A percentile compares a stretch with the other conserved stretches of the same genome.
Conservation (phyloP, 2,113 vertebrate genomes). For the Danionella cerebrum region DNA sequence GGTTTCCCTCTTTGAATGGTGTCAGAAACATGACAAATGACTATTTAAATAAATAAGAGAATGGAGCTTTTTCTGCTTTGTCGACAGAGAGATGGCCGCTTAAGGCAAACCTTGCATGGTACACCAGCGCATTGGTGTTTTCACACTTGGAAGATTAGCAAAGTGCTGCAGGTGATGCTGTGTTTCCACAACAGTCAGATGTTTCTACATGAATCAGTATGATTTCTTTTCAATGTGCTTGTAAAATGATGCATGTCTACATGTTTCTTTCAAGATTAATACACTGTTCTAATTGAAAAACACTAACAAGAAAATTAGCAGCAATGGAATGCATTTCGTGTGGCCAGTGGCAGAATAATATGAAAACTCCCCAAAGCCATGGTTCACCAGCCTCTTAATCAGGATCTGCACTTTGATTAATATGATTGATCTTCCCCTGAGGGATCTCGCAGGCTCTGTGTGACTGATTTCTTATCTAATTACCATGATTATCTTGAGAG, state of each 20-base stretch:
- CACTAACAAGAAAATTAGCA: not conserved
- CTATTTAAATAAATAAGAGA: conserved; percentile 24
- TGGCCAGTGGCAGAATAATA: conserved; percentile 9
- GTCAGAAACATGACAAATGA: conserved; percentile 6
- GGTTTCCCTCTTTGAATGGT: not conserved
- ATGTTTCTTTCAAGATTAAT: not conserved
- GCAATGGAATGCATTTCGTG: not conserved
- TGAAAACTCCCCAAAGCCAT: conserved; percentile 18
- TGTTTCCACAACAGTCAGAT: conserved; percentile 24
- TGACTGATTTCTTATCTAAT: conserved; percentile 41
- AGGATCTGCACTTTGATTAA: conserved; percentile 42
- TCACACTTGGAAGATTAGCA: conserved; percentile 20
- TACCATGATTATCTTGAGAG: conserved; percentile 36
- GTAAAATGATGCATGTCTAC: not conserved
- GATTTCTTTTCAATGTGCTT: not conserved
- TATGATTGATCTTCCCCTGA: conserved; percentile 29
- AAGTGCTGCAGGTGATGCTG: not conserved
- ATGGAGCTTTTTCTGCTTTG: not conserved
- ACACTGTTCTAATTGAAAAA: not conserved
- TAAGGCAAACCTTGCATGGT: not conserved
- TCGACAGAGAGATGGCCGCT: not conserved
- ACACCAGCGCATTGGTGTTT: not conserved
- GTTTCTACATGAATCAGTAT: conserved; percentile 14
- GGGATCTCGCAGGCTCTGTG: conserved; percentile 20
- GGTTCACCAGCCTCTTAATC: conserved; percentile 41